phyloP scores from a whole-genome alignment of 2,888 invertebrate species.

The Dynastes grantii region DNA sequence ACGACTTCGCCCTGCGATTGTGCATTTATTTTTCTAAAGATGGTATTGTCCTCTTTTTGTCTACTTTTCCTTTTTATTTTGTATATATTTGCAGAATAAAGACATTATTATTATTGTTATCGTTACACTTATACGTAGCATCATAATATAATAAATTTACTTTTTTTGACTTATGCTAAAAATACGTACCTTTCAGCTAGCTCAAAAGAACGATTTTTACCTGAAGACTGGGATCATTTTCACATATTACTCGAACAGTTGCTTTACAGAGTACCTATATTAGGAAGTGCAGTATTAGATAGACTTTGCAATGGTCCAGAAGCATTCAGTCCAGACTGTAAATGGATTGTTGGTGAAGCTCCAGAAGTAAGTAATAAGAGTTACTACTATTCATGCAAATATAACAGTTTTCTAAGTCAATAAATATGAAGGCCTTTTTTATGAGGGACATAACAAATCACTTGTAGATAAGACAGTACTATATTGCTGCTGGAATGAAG shows the following conservation, averaged over 20 bases:
- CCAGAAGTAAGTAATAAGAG: slow-evolving; percentile 81
- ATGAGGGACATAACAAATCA: too few relatives aligned
- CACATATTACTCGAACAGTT: slow-evolving; percentile 90
- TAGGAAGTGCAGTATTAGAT: slow-evolving; percentile 84
- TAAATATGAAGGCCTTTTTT: neutral
- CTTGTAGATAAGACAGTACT: slow-evolving; percentile 86
- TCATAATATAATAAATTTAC: too few relatives aligned
- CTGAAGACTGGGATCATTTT: slow-evolving; percentile 98
- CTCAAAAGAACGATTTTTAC: slow-evolving; percentile 78
- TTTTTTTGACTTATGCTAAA: neutral
- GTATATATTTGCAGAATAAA: too few relatives aligned
- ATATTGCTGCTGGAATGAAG: slow-evolving; percentile 96
- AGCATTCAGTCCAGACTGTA: slow-evolving; percentile 97
- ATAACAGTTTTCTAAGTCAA: too few relatives aligned
- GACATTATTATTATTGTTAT: too few relatives aligned
- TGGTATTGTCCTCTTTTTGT: too few relatives aligned
- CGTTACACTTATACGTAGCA: too few relatives aligned
- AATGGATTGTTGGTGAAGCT: slow-evolving; percentile 95
- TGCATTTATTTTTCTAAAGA: too few relatives aligned
- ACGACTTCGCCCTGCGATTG: too few relatives aligned
- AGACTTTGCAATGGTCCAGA: slow-evolving; percentile 92
- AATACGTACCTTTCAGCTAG: slow-evolving; percentile 69
- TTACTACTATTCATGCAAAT: neutral
- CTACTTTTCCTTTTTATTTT: too few relatives aligned
- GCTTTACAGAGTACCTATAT: slow-evolving; percentile 85